Conservation (phyloP, 2,113 vertebrate genomes). For the Lagopus leucura region DNA sequence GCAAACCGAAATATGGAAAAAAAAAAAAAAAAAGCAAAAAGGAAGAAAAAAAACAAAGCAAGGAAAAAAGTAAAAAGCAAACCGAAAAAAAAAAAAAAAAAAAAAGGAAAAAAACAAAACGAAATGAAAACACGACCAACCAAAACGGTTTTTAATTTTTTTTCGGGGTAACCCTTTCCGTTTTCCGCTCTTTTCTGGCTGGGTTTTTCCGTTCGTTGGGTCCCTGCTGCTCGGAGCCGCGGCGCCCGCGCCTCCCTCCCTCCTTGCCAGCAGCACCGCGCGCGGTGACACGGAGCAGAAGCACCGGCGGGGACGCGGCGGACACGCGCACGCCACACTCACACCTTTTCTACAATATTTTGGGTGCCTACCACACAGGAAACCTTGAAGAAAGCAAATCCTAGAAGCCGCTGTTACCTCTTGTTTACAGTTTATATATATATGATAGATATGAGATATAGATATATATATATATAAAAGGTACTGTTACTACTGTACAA, state of each 20-base stretch:
- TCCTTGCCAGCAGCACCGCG: conserved; percentile 76
- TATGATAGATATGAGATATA: conserved; percentile 81
- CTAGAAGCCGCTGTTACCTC: conserved; percentile 92
- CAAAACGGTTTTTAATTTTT: conserved; percentile 70
- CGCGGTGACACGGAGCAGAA: conserved; percentile 73
- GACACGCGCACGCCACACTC: conserved; percentile 66
- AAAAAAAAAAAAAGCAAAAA: conserved; percentile 2
- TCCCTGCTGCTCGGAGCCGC: conserved; percentile 78
- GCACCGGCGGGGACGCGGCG: conserved; percentile 72
- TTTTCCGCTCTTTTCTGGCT: conserved; percentile 93
- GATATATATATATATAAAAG: conserved; percentile 81
- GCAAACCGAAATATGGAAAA: neutral
- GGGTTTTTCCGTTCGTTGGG: conserved; percentile 84
- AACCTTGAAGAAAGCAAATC: conserved; percentile 88
- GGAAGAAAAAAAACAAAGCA: neutral
- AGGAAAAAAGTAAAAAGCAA: too few relatives aligned
- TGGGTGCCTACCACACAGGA: conserved; percentile 87
- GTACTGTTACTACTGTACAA: conserved; percentile 99
- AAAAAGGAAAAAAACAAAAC: neutral
- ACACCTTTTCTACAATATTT: conserved; percentile 86
- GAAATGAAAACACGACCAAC: neutral
- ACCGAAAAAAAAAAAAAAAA: neutral
- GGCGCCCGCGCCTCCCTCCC: conserved; percentile 57
- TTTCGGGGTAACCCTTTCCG: conserved; percentile 78
- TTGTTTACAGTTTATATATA: conserved; percentile 98